These are phyloP conservation scores for Asbolus verrucosus DNA, from an alignment of 1,140 invertebrate species.

Conservation along the genomic window DNA sequence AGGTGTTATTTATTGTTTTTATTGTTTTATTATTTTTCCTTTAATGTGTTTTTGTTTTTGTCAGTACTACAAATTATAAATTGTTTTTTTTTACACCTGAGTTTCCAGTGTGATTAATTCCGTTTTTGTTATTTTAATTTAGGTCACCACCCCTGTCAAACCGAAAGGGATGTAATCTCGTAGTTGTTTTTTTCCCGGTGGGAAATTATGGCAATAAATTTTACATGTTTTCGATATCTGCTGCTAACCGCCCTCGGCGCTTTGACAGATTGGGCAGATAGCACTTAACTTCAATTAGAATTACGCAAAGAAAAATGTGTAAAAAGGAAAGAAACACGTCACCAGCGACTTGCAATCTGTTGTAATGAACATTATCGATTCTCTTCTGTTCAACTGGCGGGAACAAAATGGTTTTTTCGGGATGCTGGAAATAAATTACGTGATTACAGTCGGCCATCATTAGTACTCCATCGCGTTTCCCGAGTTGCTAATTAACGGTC, in stretches of 20 bases:
- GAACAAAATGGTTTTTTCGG: background rate
- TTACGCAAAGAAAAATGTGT: no score
- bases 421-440: background rate
- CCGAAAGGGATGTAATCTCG: slow-evolving; percentile 2
- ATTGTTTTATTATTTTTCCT: no score
- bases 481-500: slow-evolving; percentile 17
- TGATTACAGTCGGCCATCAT: background rate
- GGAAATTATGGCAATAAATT: slow-evolving; percentile 21
- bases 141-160: no score
- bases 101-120: no score
- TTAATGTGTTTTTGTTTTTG: no score
- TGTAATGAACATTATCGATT: slow-evolving; percentile 23
- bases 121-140: no score
- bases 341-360: no score
- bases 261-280: slow-evolving; percentile 7
- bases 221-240: background rate
- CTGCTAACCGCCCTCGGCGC: background rate
- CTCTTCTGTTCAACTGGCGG: no score
- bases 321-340: no score
- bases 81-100: no score
- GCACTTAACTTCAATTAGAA: slow-evolving; percentile 13
- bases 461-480: slow-evolving; percentile 24
- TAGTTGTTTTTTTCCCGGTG: slow-evolving; percentile 11
- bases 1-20: no score
- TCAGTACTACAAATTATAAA: no score